These are phyloP conservation scores for Simalia tracyae DNA, from an alignment of 2,797 vertebrate species.

Conservation along the genomic window DNA sequence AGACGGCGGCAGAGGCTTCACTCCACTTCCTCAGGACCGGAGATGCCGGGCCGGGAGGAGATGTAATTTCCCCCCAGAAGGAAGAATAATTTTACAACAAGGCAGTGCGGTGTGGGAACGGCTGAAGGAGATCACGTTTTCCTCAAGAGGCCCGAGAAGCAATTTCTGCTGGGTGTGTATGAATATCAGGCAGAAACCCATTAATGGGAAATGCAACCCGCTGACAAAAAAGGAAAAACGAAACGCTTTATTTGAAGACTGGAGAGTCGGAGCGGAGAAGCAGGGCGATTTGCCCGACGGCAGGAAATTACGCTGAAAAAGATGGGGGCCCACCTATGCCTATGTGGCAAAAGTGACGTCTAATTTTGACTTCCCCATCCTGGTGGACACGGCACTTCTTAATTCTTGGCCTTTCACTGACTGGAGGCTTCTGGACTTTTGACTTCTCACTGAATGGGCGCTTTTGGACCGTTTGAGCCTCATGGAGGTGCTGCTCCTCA, in stretches of 20 bases:
- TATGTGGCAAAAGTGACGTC: not conserved
- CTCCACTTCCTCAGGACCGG: no score
- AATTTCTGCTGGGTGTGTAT: not conserved
- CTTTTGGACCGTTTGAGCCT: not conserved
- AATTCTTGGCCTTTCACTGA: not conserved
- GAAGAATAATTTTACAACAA: no score
- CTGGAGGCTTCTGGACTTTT: not conserved
- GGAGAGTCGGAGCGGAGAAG: not conserved
- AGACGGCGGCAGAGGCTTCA: no score
- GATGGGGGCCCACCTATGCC: no score
- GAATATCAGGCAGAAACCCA: not conserved
- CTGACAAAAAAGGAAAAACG: not conserved
- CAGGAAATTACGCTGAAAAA: not conserved
- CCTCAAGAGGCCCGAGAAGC: not conserved
- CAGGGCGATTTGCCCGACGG: not conserved
- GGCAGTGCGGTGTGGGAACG: not conserved
- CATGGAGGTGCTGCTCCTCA: not conserved
- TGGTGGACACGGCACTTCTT: not conserved
- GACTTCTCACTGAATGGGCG: fast-evolving
- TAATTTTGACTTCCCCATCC: not conserved
- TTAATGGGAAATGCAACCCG: not conserved
- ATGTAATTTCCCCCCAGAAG: no score
- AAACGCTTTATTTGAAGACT: not conserved
- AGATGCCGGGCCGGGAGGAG: no score
- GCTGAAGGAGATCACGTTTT: not conserved